Evolutionary conservation across 2,888 invertebrate genomes (phyloP).

Genomic region (Plagiodera versicolora): DNA sequence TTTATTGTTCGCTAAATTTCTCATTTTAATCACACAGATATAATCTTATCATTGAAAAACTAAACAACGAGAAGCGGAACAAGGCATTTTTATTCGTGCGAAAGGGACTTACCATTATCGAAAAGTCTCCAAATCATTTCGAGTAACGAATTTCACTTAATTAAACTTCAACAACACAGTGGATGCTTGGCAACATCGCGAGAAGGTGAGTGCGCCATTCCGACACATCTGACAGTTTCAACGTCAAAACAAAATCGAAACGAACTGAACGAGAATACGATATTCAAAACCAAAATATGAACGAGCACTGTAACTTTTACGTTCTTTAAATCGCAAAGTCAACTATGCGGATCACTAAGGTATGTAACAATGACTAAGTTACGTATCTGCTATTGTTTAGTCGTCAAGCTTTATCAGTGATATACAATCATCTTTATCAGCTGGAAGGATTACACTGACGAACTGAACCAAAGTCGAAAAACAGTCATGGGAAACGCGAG

Average conservation of each 20-base stretch:
- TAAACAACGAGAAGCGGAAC: too few relatives aligned
- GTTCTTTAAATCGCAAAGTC: too few relatives aligned
- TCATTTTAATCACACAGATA: too few relatives aligned
- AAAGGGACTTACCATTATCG: background rate
- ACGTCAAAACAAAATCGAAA: background rate
- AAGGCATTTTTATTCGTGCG: too few relatives aligned
- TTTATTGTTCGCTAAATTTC: too few relatives aligned
- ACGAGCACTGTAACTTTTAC: too few relatives aligned
- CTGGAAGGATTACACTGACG: background rate
- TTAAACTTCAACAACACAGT: background rate
- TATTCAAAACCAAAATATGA: background rate
- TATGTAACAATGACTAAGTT: background rate
- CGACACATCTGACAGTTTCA: background rate
- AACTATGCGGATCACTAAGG: constrained; percentile 1
- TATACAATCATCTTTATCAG: constrained; percentile 8
- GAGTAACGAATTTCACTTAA: background rate
- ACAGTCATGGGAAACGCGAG: constrained; percentile 86
- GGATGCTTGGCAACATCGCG: background rate
- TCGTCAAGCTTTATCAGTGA: background rate
- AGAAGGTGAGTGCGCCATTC: background rate
- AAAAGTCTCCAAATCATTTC: background rate
- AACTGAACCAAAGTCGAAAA: background rate
- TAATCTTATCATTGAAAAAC: too few relatives aligned
- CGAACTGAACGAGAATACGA: background rate
- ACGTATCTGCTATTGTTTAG: too few relatives aligned